Evolutionary conservation across 2,888 invertebrate species (phyloP).

Genomic region (Peribatodes rhomboidaria): DNA sequence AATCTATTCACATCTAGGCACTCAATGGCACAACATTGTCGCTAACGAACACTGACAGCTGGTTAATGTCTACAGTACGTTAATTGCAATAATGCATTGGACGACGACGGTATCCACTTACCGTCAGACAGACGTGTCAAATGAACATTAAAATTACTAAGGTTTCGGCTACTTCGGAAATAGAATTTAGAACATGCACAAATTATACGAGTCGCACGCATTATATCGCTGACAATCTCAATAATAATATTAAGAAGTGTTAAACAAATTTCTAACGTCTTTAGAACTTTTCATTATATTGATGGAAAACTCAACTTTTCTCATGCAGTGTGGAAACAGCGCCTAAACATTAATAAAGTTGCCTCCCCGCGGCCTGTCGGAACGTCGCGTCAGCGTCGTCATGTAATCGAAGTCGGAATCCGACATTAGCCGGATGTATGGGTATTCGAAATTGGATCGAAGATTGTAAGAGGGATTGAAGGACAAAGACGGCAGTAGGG

Average conservation of each 20-base stretch:
- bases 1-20: conserved; percentile 44
- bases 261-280: too few species aligned
- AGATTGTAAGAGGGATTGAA: conserved; percentile 84
- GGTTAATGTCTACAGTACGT: conserved; percentile 22
- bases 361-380: conserved; percentile 28
- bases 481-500: conserved; percentile 73
- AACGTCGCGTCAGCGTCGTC: conserved; percentile 53
- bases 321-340: background rate
- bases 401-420: conserved; percentile 75
- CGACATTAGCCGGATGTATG: conserved; percentile 77
- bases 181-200: background rate
- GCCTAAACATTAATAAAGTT: conserved; percentile 23
- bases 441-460: conserved; percentile 84
- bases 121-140: conserved; percentile 8
- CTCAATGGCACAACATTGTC: conserved; percentile 16
- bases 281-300: too few species aligned
- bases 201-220: background rate
- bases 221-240: background rate
- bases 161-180: background rate
- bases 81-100: conserved; percentile 21
- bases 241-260: background rate
- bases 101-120: conserved; percentile 16
- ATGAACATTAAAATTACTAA: conserved; percentile 18
- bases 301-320: conserved; percentile 2
- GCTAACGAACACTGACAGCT: conserved; percentile 23